phyloP scores from a whole-genome alignment of 2,113 vertebrate species.

The Thymallus thymallus region DNA sequence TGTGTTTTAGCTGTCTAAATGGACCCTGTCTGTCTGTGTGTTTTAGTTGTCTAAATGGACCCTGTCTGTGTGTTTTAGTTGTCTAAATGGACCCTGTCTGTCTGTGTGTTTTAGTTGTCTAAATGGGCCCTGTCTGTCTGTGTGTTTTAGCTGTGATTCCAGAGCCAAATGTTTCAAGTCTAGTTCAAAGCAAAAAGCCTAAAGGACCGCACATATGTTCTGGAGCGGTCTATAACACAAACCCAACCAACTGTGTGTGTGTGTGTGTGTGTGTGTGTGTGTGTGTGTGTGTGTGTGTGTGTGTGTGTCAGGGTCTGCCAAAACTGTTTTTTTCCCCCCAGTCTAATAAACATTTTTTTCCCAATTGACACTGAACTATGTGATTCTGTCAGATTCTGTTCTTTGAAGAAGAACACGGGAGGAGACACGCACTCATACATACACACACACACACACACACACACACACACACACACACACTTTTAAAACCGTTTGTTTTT shows the following conservation, averaged over 20 bases:
- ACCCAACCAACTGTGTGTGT: conserved; percentile 5
- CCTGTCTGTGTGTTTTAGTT: too few species aligned
- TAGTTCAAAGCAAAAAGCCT: conserved; percentile 51
- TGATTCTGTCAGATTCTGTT: neutral
- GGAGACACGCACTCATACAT: neutral
- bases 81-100: too few species aligned
- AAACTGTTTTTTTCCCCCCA: neutral
- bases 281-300: neutral
- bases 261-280: neutral
- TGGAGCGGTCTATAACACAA: conserved; percentile 19
- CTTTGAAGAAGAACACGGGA: neutral
- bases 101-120: too few species aligned
- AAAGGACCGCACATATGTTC: conserved; percentile 20
- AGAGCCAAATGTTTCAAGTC: conserved; percentile 53
- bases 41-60: too few species aligned
- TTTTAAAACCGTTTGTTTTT: neutral
- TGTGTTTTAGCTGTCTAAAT: too few species aligned
- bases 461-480: neutral
- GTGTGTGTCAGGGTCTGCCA: neutral
- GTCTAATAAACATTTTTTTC: neutral
- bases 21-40: too few species aligned
- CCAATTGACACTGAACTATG: neutral
- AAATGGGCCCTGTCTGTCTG: too few species aligned
- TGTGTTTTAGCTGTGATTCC: conserved; percentile 5
- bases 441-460: neutral